Evolutionary conservation across 2,888 invertebrate species (phyloP).

Genomic region (Chloroclystis v-ata): DNA sequence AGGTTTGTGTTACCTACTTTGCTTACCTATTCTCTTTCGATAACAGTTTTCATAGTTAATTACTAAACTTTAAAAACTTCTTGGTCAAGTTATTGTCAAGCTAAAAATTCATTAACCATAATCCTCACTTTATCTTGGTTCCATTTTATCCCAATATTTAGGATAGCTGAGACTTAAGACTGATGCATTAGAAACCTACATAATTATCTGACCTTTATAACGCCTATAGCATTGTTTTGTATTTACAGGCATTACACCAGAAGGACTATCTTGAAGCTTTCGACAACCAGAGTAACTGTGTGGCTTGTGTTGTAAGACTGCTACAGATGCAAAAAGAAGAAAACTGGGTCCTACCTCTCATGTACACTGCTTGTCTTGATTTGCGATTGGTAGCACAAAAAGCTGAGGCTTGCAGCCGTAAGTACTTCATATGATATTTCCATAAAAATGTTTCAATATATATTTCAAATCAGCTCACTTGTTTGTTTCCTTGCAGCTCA

Average conservation of each 20-base stretch:
- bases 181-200: too few species aligned
- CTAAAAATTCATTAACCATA: too few species aligned
- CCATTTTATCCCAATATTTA: too few species aligned
- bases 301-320: conserved; percentile 87
- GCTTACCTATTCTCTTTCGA: too few species aligned
- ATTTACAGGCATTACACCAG: conserved; percentile 58
- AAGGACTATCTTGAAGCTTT: conserved; percentile 83
- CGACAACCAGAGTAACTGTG: conserved; percentile 85
- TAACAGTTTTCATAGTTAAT: too few species aligned
- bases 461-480: background rate
- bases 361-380: conserved; percentile 94
- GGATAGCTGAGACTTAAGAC: too few species aligned
- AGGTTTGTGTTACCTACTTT: too few species aligned
- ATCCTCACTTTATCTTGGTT: too few species aligned
- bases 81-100: too few species aligned
- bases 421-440: conserved; percentile 27
- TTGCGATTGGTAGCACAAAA: conserved; percentile 89
- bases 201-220: too few species aligned
- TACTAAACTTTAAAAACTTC: too few species aligned
- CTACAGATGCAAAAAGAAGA: conserved; percentile 94
- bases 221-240: background rate
- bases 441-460: conserved; percentile 21
- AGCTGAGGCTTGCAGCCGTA: conserved; percentile 79
- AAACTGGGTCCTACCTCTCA: conserved; percentile 97
- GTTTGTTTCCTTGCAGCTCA: conserved; percentile 50